Conservation (phyloP, 2,888 invertebrate species). For the Ormyrus pomaceus region DNA sequence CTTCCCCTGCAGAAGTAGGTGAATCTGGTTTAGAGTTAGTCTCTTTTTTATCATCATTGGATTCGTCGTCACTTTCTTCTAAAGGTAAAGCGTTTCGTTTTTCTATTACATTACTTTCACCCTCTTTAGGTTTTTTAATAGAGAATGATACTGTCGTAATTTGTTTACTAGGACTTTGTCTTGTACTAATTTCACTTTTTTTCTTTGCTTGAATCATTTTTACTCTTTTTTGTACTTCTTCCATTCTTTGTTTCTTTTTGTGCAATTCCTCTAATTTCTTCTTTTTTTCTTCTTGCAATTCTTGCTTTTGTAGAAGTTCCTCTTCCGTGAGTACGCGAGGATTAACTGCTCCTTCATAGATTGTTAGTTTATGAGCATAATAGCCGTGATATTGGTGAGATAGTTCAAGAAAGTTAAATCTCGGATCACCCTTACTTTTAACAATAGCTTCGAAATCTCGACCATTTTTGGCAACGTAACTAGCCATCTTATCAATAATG, state of each 20-base stretch:
- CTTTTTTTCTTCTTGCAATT: conserved; percentile 71
- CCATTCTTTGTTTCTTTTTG: conserved; percentile 73
- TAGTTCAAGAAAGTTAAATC: conserved; percentile 91
- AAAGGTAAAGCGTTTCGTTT: conserved; percentile 85
- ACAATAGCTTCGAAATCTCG: conserved; percentile 94
- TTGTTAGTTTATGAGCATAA: conserved; percentile 84
- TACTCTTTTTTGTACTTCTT: conserved; percentile 72
- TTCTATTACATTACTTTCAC: conserved; percentile 79
- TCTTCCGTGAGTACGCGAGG: conserved; percentile 72
- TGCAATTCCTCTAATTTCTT: conserved; percentile 72
- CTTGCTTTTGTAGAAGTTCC: conserved; percentile 71
- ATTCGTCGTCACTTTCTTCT: conserved; percentile 80
- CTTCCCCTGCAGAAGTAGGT: conserved; percentile 28
- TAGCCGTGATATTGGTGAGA: conserved; percentile 88
- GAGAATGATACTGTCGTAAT: conserved; percentile 86
- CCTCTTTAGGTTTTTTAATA: conserved; percentile 88
- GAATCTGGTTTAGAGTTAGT: conserved; percentile 64
- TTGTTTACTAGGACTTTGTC: conserved; percentile 65
- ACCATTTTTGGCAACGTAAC: conserved; percentile 97
- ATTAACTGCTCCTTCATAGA: conserved; percentile 73
- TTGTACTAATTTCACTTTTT: conserved; percentile 67
- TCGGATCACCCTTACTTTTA: conserved; percentile 87
- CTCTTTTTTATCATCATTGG: conserved; percentile 68
- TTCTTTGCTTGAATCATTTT: conserved; percentile 74
- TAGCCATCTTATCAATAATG: conserved; percentile 97